Conservation (phyloP, 2,797 vertebrate genomes). For the Alcedo atthis region DNA sequence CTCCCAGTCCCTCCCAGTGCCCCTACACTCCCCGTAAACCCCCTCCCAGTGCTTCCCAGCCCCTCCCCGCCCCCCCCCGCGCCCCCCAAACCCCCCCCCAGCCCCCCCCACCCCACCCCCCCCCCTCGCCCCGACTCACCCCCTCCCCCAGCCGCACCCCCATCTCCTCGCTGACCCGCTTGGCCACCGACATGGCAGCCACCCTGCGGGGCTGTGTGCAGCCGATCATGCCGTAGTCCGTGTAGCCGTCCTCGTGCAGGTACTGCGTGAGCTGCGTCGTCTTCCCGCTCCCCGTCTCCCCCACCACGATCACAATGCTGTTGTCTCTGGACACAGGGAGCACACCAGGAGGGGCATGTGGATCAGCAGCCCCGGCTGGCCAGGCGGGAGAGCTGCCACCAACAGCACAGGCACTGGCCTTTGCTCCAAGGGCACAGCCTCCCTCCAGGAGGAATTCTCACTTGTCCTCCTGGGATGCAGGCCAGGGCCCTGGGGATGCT, state of each 20-base stretch:
- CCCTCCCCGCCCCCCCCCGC: no score
- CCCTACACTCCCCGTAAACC: no score
- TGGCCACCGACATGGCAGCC: conserved; percentile 98
- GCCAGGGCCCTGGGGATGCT: neutral
- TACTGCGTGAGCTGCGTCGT: conserved; percentile 98
- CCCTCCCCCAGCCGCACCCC: conserved; percentile 92
- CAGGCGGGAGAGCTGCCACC: neutral
- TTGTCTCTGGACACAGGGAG: conserved; percentile 86
- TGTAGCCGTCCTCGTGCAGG: conserved; percentile 97
- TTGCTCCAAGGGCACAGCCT: neutral
- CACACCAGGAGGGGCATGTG: neutral
- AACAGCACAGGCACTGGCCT: neutral
- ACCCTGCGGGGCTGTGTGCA: conserved; percentile 97
- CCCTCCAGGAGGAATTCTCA: neutral
- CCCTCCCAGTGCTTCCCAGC: no score
- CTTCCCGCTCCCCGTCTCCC: conserved; percentile 97
- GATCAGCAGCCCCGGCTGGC: neutral
- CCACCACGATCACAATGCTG: conserved; percentile 98
- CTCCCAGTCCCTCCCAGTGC: no score
- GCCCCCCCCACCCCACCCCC: no score
- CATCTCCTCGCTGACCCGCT: conserved; percentile 97
- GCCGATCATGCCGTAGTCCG: conserved; percentile 96
- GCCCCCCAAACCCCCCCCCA: no score
- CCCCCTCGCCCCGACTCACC: conserved; percentile 76
- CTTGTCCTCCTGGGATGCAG: neutral